A percentile compares a stretch with the other conserved stretches of the same genome.
Conservation (phyloP, 2,797 vertebrate species). For the Varecia variegata region DNA sequence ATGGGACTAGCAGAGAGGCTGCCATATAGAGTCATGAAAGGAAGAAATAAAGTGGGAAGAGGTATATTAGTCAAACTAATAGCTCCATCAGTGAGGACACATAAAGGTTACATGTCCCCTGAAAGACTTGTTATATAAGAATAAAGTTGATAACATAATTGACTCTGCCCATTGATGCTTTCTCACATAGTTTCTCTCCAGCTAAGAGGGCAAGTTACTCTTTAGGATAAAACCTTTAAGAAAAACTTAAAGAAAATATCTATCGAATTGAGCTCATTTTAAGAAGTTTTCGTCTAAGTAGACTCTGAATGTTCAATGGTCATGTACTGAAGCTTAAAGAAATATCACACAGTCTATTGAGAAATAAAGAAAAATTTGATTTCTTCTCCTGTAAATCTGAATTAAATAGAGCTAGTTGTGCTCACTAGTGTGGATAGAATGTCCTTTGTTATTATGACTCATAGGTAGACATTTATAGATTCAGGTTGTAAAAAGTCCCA, state of each 20-base stretch:
- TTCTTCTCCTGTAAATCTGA: background rate
- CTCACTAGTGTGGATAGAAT: background rate
- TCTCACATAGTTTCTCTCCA: background rate
- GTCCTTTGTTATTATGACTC: background rate
- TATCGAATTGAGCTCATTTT: background rate
- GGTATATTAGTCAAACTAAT: slow-evolving; percentile 72
- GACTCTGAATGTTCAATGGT: background rate
- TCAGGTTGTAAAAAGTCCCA: background rate
- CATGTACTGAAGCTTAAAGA: background rate
- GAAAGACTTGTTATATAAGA: background rate
- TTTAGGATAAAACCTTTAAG: background rate
- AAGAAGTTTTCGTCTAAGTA: background rate
- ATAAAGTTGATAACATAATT: background rate
- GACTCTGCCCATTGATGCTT: background rate
- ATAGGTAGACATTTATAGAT: background rate
- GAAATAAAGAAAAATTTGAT: background rate
- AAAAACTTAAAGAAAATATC: background rate
- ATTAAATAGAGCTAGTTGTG: background rate
- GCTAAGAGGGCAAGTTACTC: background rate
- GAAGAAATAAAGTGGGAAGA: slow-evolving; percentile 66
- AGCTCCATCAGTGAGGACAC: slow-evolving; percentile 52
- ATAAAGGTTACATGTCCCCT: slow-evolving; percentile 1
- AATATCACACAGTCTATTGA: background rate
- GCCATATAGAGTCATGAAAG: slow-evolving; percentile 68
- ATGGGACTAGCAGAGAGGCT: slow-evolving; percentile 61